These are phyloP conservation scores for Cottoperca gobio DNA, from an alignment of 2,797 vertebrate species.

Conservation along the genomic window DNA sequence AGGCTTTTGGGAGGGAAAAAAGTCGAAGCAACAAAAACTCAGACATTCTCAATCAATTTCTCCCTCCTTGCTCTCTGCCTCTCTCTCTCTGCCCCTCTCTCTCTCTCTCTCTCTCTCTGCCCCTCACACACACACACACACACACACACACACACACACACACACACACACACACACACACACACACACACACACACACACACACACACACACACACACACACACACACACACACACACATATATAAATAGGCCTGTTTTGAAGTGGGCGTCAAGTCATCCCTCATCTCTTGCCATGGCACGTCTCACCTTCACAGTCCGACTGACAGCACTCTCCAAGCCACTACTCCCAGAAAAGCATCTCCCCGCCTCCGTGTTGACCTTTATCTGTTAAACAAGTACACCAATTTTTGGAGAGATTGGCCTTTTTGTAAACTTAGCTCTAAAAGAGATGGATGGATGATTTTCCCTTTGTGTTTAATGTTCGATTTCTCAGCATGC, in stretches of 20 bases:
- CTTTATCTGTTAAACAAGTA: constrained; percentile 29
- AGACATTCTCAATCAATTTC: constrained; percentile 34
- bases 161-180: not conserved
- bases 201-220: not conserved
- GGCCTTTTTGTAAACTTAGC: not conserved
- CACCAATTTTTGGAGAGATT: not conserved
- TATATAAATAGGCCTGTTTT: constrained; percentile 21
- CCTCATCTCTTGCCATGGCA: constrained; percentile 48
- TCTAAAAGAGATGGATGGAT: not conserved
- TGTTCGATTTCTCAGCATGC: not conserved
- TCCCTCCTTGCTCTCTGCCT: constrained; percentile 16
- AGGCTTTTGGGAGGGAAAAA: not conserved
- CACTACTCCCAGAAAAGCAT: constrained; percentile 22
- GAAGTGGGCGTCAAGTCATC: constrained; percentile 36
- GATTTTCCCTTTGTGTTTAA: not conserved
- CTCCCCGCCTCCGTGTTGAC: constrained; percentile 25
- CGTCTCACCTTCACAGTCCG: constrained; percentile 52
- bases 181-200: not conserved
- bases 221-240: not conserved
- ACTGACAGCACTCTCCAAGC: constrained; percentile 13
- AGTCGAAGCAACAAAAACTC: constrained; percentile 22
- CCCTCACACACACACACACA: too few relatives aligned
- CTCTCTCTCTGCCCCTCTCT: too few relatives aligned
- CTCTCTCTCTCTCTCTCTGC: too few relatives aligned
- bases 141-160: too few relatives aligned